Conservation (phyloP, 2,888 invertebrate genomes). For the Chymomyza fuscimana region DNA sequence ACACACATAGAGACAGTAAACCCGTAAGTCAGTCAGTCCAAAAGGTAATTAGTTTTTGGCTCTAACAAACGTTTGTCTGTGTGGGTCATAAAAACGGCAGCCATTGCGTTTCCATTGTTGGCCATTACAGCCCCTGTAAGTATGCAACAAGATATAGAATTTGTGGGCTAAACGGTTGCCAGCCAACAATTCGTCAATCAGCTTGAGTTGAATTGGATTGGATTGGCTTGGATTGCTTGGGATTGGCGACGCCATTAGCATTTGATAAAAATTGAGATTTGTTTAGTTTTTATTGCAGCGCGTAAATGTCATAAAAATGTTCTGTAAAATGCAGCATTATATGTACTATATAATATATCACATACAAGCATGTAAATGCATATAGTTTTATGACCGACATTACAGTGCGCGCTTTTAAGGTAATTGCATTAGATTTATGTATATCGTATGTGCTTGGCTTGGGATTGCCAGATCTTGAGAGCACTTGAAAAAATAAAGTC, state of each 20-base stretch:
- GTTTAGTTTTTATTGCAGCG: constrained; percentile 63
- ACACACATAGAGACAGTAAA: constrained; percentile 13
- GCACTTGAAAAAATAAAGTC: constrained; percentile 14
- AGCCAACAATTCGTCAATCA: constrained; percentile 53
- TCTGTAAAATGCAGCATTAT: constrained; percentile 46
- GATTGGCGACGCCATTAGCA: constrained; percentile 51
- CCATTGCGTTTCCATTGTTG: background rate
- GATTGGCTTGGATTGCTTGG: background rate
- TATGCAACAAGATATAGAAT: constrained; percentile 11
- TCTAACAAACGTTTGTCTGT: constrained; percentile 42
- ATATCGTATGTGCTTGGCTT: background rate
- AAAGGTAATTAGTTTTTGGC: constrained; percentile 61
- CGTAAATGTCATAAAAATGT: constrained; percentile 65
- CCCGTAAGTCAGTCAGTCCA: constrained; percentile 19
- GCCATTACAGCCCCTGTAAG: constrained; percentile 40
- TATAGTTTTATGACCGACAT: constrained; percentile 7
- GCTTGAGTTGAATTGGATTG: constrained; percentile 8
- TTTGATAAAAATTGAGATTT: constrained; percentile 55
- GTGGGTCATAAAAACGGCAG: constrained; percentile 41
- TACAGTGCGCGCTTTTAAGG: constrained; percentile 53
- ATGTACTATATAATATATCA: background rate
- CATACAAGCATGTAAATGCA: background rate
- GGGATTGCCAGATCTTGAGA: background rate
- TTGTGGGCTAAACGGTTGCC: background rate
- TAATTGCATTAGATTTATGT: constrained; percentile 60